phyloP scores from a whole-genome alignment of 2,888 invertebrate species.

The Nineta flava region DNA sequence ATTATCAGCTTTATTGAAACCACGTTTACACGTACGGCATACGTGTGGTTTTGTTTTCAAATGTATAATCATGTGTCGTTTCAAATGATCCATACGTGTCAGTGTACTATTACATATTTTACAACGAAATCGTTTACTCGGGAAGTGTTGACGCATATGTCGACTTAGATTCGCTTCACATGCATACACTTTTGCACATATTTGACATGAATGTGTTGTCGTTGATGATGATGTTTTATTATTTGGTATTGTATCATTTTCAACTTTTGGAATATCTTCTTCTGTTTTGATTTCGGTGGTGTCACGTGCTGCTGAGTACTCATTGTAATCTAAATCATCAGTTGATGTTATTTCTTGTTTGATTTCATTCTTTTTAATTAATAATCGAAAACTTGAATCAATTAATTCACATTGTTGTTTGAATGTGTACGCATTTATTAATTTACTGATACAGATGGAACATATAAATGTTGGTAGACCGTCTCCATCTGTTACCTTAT shows the following conservation, averaged over 20 bases:
- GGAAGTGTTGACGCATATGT: constrained; percentile 3
- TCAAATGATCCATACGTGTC: constrained; percentile 4
- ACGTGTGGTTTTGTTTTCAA: constrained; percentile 6
- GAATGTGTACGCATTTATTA: constrained; percentile 3
- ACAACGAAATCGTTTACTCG: constrained; percentile 6
- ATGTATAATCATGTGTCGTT: constrained; percentile 7
- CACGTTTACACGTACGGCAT: constrained; percentile 4
- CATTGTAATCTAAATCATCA: neutral
- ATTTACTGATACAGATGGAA: neutral
- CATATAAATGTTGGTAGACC: constrained; percentile 5
- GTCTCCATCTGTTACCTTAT: constrained; percentile 4
- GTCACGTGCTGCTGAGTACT: neutral
- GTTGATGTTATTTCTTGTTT: constrained; percentile 4
- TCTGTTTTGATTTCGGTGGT: neutral
- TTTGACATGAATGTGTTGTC: neutral
- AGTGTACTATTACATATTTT: constrained; percentile 7
- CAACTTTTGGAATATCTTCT: neutral
- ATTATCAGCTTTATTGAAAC: constrained; percentile 5
- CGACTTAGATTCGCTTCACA: neutral
- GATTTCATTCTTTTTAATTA: constrained; percentile 1
- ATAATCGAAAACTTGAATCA: constrained; percentile 3
- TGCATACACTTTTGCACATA: constrained; percentile 5
- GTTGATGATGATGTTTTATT: neutral
- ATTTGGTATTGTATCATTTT: neutral
- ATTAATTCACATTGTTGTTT: constrained; percentile 5